These are phyloP conservation scores for Apis laboriosa DNA, from an alignment of 1,140 invertebrate genomes.

Conservation along the genomic window DNA sequence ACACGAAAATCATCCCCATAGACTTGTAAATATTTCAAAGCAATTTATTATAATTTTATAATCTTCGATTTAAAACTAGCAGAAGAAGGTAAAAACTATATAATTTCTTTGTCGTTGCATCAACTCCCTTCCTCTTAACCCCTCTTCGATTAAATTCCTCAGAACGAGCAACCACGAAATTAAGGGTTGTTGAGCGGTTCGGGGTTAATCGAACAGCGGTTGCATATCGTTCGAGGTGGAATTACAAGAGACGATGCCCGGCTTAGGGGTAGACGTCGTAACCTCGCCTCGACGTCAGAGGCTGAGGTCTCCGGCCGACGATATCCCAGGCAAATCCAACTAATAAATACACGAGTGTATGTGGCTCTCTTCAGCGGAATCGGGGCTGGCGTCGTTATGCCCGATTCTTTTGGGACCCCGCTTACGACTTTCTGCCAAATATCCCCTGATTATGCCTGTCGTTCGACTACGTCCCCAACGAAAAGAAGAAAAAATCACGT, in stretches of 20 bases:
- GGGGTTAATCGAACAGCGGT: constrained; percentile 36
- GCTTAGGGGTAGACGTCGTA: constrained; percentile 34
- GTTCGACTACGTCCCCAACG: not conserved
- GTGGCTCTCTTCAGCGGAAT: constrained; percentile 4
- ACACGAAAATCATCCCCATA: too few species aligned
- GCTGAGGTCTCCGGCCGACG: constrained; percentile 5
- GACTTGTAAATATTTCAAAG: too few species aligned
- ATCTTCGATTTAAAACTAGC: too few species aligned
- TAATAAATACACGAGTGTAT: constrained; percentile 36
- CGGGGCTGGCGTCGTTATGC: not conserved
- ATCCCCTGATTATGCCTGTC: not conserved
- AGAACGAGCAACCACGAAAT: constrained; percentile 11
- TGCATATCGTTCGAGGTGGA: constrained; percentile 9
- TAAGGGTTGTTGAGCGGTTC: constrained; percentile 1
- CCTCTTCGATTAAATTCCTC: not conserved
- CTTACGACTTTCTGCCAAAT: not conserved
- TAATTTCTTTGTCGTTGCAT: too few species aligned
- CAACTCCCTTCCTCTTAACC: not conserved
- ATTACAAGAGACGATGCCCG: constrained; percentile 27
- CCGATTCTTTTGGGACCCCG: not conserved
- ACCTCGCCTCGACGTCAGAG: not conserved
- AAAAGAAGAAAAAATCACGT: not conserved
- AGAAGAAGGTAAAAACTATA: too few species aligned
- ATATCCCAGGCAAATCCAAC: constrained; percentile 36
- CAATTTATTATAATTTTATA: too few species aligned